Percentiles rank a stretch among this genome's conserved stretches.
These are phyloP conservation scores for Folsomia candida DNA, from an alignment of 2,888 invertebrate genomes.

Conservation along the genomic window DNA sequence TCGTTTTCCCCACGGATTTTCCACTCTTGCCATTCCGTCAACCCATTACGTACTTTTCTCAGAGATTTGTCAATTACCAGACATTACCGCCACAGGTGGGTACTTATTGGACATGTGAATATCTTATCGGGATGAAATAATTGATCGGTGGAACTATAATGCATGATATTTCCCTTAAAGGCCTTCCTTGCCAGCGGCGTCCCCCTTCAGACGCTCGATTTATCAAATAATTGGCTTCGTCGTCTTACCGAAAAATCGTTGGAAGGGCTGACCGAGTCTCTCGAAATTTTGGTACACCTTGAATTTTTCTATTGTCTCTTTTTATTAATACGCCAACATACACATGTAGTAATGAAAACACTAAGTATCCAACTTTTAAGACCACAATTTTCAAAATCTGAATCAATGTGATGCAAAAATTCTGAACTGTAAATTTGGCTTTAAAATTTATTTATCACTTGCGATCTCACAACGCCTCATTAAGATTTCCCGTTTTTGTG, in stretches of 20 bases:
- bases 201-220: constrained; percentile 72
- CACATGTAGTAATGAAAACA: too few relatives aligned
- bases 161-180: constrained; percentile 40
- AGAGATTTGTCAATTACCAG: constrained; percentile 76
- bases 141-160: too few relatives aligned
- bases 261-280: constrained; percentile 25
- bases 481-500: too few relatives aligned
- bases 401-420: too few relatives aligned
- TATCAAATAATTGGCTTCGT: constrained; percentile 77
- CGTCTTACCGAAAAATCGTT: constrained; percentile 66
- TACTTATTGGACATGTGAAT: constrained; percentile 22
- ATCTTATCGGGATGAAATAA: too few relatives aligned
- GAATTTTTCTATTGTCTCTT: too few relatives aligned
- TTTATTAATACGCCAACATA: too few relatives aligned
- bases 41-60: constrained; percentile 75
- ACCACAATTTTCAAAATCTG: too few relatives aligned
- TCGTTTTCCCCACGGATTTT: constrained; percentile 76
- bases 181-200: constrained; percentile 68
- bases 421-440: too few relatives aligned
- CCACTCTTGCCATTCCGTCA: constrained; percentile 74
- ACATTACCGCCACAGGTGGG: constrained; percentile 72
- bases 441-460: too few relatives aligned
- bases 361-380: too few relatives aligned
- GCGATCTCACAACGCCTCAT: too few relatives aligned
- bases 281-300: constrained; percentile 52